A percentile compares a stretch with the other conserved stretches of the same genome.
phyloP scores from a whole-genome alignment of 1,140 invertebrate genomes.

The Atta cephalotes region DNA sequence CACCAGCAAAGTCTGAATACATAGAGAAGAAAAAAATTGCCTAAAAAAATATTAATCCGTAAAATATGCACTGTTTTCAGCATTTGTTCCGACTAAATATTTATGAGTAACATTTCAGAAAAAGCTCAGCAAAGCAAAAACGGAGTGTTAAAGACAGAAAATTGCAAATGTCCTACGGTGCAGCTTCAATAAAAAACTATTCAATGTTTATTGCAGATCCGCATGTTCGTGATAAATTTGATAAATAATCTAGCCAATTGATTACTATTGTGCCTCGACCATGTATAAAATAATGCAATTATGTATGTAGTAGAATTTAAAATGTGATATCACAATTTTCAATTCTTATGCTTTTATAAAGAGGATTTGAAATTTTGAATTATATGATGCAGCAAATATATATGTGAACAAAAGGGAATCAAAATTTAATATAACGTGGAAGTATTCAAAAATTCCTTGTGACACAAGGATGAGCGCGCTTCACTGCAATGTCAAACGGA shows the following conservation, averaged over 20 bases:
- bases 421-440: background rate
- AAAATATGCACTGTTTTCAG: conserved; percentile 19
- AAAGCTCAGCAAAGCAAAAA: background rate
- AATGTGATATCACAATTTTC: background rate
- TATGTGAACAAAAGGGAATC: background rate
- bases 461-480: background rate
- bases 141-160: background rate
- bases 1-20: background rate
- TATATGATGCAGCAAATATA: too few species aligned
- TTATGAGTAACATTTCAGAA: conserved; percentile 29
- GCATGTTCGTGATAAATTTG: background rate
- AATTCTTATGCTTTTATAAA: background rate
- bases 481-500: conserved; percentile 32
- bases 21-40: background rate
- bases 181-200: background rate
- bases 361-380: background rate
- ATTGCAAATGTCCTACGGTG: background rate
- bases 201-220: background rate
- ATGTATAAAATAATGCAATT: background rate
- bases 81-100: conserved; percentile 33
- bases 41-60: conserved; percentile 31
- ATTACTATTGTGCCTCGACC: background rate
- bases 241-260: background rate
- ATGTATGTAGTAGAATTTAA: background rate
- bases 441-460: conserved; percentile 33